phyloP scores from a whole-genome alignment of 2,888 invertebrate species.

The Chymomyza procnemis region DNA sequence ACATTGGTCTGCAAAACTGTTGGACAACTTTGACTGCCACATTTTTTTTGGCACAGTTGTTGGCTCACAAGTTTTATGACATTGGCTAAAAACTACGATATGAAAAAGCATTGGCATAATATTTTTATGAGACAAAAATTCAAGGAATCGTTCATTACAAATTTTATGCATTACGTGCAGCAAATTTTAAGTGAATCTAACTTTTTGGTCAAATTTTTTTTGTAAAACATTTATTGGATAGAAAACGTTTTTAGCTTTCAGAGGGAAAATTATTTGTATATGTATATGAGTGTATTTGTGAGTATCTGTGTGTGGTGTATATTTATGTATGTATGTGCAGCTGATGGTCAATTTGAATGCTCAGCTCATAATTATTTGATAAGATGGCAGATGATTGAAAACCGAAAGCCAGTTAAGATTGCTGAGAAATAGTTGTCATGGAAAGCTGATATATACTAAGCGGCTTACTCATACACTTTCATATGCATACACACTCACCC shows the following conservation, averaged over 20 bases:
- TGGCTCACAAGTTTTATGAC: constrained; percentile 1
- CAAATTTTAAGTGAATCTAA: background rate
- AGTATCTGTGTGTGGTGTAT: constrained; percentile 6
- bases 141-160: constrained; percentile 23
- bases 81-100: background rate
- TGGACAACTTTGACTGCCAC: background rate
- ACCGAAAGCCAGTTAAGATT: constrained; percentile 18
- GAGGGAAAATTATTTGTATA: background rate
- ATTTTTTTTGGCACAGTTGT: background rate
- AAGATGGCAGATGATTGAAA: constrained; percentile 65
- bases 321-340: background rate
- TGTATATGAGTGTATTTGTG: background rate
- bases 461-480: constrained; percentile 38
- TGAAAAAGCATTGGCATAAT: constrained; percentile 1
- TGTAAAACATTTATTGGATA: background rate
- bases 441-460: constrained; percentile 38
- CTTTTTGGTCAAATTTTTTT: background rate
- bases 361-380: constrained; percentile 60
- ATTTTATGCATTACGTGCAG: constrained; percentile 19
- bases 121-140: constrained; percentile 23
- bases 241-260: background rate
- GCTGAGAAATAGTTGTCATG: constrained; percentile 4
- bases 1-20: background rate
- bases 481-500: background rate
- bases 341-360: constrained; percentile 29